These are phyloP conservation scores for Druon quercuslanigerum DNA, from an alignment of 1,140 invertebrate genomes.

Conservation along the genomic window DNA sequence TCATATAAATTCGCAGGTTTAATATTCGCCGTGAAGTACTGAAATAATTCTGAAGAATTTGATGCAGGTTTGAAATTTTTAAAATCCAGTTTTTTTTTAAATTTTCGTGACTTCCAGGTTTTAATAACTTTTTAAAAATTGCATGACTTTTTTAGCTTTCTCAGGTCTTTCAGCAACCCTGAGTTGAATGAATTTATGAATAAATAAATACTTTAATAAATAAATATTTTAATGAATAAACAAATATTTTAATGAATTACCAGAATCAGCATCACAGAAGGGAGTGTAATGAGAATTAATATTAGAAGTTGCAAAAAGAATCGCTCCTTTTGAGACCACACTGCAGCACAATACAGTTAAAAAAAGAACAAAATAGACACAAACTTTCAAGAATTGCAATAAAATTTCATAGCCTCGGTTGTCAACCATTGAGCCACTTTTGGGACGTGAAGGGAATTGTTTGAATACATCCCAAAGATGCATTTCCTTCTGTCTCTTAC, in stretches of 20 bases:
- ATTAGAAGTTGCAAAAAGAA: constrained; percentile 92
- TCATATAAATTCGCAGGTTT: too few relatives aligned
- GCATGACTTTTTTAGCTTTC: too few relatives aligned
- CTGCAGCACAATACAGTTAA: constrained; percentile 84
- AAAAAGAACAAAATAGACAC: constrained; percentile 88
- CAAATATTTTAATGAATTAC: constrained; percentile 72
- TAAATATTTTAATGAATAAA: constrained; percentile 40
- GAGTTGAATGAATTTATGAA: not conserved
- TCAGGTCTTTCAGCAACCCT: too few relatives aligned
- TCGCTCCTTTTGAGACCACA: constrained; percentile 86
- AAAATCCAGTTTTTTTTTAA: too few relatives aligned
- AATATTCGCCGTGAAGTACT: too few relatives aligned
- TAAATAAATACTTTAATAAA: not conserved
- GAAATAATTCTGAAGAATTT: too few relatives aligned
- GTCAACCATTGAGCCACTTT: constrained; percentile 89
- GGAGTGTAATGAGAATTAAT: constrained; percentile 81
- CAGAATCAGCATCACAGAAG: constrained; percentile 86
- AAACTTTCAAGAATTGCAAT: constrained; percentile 86
- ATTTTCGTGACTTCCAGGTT: too few relatives aligned
- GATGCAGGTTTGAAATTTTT: too few relatives aligned
- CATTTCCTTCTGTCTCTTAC: constrained; percentile 76
- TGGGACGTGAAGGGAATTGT: constrained; percentile 86
- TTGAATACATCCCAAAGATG: constrained; percentile 95
- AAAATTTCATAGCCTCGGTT: constrained; percentile 88
- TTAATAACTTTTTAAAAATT: too few relatives aligned